A percentile compares a stretch with the other conserved stretches of the same genome.
Conservation (phyloP, 2,113 vertebrate genomes). For the Hemiscyllium ocellatum region DNA sequence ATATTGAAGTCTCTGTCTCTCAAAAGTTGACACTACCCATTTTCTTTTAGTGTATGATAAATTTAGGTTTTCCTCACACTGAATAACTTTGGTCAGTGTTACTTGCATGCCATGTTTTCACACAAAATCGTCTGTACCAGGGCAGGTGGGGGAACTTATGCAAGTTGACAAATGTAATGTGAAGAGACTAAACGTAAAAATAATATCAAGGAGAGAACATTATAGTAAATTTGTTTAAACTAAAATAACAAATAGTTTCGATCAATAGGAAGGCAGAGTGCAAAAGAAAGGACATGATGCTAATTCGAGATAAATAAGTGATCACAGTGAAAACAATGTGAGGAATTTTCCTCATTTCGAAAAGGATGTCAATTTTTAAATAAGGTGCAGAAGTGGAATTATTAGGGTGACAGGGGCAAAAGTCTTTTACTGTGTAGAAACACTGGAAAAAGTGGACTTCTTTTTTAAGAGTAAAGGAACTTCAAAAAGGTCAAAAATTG, state of each 20-base stretch:
- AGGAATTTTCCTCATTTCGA: neutral
- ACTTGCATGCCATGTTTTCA: neutral
- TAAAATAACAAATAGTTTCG: neutral
- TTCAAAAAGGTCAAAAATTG: neutral
- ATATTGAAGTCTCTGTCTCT: neutral
- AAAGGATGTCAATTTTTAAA: neutral
- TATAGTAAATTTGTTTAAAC: neutral
- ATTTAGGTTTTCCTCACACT: neutral
- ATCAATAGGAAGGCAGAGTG: neutral
- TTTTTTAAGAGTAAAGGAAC: neutral
- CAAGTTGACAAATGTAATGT: neutral
- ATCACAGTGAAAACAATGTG: neutral
- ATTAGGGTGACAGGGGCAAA: neutral
- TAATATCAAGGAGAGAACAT: neutral
- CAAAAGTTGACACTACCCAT: neutral
- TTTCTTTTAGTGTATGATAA: neutral
- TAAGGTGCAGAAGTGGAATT: neutral
- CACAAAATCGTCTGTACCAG: neutral
- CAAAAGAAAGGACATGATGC: neutral
- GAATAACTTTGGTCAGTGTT: neutral
- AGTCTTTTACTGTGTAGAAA: neutral
- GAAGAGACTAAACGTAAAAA: neutral
- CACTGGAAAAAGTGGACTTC: neutral
- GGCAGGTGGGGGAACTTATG: neutral
- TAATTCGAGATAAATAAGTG: neutral